A percentile compares a stretch with the other conserved stretches of the same genome.
Evolutionary conservation across 2,113 vertebrate genomes (phyloP).

Genomic region (Heterotilapia buettikoferi): DNA sequence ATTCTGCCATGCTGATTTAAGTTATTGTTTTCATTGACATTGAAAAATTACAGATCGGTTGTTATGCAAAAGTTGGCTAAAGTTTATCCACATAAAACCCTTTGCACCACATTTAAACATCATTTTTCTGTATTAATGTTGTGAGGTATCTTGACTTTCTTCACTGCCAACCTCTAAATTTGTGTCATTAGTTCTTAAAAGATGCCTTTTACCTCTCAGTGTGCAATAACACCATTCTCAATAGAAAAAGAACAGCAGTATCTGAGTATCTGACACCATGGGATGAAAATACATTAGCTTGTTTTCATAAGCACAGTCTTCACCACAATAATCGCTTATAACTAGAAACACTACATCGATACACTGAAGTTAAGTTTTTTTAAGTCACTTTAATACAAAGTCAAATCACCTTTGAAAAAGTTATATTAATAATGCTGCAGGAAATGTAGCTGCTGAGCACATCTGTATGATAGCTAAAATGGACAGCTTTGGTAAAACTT

Average conservation of each 20-base stretch:
- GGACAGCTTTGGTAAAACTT: neutral
- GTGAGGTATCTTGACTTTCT: neutral
- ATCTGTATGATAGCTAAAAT: neutral
- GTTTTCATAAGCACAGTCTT: neutral
- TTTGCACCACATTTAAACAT: neutral
- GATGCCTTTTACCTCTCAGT: neutral
- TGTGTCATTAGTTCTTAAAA: neutral
- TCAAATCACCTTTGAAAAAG: neutral
- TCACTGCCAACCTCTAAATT: neutral
- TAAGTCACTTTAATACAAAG: neutral
- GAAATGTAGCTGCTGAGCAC: neutral
- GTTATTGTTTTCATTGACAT: neutral
- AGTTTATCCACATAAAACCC: neutral
- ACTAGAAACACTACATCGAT: neutral
- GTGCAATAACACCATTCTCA: neutral
- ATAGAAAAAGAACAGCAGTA: neutral
- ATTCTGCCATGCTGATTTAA: neutral
- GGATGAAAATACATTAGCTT: neutral
- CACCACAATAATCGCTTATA: neutral
- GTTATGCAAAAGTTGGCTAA: neutral
- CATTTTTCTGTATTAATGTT: neutral
- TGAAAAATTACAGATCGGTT: neutral
- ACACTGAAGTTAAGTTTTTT: rapidly evolving
- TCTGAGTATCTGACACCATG: neutral
- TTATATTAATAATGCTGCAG: neutral